Evolutionary conservation across 1,140 invertebrate species (phyloP), one percentile per base, ranked within the genome.

Genomic region (Adoxophyes honmai): DNA sequence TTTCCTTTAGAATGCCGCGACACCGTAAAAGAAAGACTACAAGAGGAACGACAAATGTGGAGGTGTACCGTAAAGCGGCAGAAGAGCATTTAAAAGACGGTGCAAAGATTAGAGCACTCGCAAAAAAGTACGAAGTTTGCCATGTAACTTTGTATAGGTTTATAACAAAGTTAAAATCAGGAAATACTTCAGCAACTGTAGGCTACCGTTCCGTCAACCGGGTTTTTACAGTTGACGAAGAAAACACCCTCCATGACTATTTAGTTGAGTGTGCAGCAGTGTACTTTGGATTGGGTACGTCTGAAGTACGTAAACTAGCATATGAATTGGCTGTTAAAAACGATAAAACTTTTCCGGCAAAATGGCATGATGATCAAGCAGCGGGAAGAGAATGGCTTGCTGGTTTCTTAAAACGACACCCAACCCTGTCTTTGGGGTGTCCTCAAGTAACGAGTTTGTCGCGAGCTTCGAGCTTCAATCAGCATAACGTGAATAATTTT

Each of bases 381-480:
- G 89, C 87, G 63, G 86, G 81, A 9, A 66, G 69, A 60, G 84
- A 89, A 66, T 90, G 90, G 89, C 82, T 90, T 65, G 48, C 59
- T 2, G 57, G 52, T 8, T 91, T 90, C 69, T 72, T 90, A 65
- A 81, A 79, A 63, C 61, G 88, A 64, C 79, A 91, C 57, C 73
- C 74, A 9, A 52, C 58, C 59, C 59, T 91, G 13, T 87, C 85
- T 14, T 53, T 90, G 21, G 64, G 83, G 34, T 71, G 52, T 59
- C 83, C 85, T 53, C 75, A 89, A 59, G 75, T 78, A 61, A 88
- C 88, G 8, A 89, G 88, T 52, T 59, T 90, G 10, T 70, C 83
- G 13, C 73, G 89, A 64, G 82, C 85, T 9, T 89, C 86, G 9
- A 86, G 80, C 52, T 90, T 91, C 62, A 91, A 91, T 68, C 74